These are phyloP conservation scores for Trematocara macrostoma DNA, from an alignment of 2,113 vertebrate genomes.

Conservation along the genomic window DNA sequence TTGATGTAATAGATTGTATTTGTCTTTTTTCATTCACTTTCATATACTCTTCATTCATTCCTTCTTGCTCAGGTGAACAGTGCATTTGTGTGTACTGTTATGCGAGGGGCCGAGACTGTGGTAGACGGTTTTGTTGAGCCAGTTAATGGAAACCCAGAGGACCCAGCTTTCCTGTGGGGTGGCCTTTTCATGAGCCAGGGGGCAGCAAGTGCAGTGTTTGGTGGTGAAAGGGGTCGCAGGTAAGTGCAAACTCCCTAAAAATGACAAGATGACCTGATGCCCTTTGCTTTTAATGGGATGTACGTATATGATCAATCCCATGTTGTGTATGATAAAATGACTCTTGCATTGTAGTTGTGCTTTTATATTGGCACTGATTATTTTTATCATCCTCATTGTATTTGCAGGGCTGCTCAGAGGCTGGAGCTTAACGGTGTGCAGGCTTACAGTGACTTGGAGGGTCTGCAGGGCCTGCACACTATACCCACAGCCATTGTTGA, in stretches of 20 bases:
- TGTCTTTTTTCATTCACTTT: neutral
- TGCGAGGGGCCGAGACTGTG: conserved; percentile 71
- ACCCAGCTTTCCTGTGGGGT: conserved; percentile 76
- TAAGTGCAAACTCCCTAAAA: neutral
- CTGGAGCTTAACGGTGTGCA: conserved; percentile 75
- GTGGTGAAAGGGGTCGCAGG: conserved; percentile 73
- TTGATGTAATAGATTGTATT: neutral
- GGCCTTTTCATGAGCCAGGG: conserved; percentile 77
- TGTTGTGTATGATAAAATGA: neutral
- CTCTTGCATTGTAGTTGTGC: neutral
- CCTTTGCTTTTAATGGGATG: neutral
- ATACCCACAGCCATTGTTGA: conserved; percentile 78
- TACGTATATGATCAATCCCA: neutral
- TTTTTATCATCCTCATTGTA: neutral
- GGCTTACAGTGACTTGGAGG: conserved; percentile 68
- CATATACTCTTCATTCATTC: neutral
- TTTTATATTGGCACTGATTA: neutral
- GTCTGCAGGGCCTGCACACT: conserved; percentile 68
- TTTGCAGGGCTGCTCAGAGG: conserved; percentile 69
- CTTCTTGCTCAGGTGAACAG: conserved; percentile 69
- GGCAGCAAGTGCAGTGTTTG: conserved; percentile 53
- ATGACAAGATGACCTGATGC: neutral
- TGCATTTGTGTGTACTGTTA: conserved; percentile 72
- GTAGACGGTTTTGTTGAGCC: conserved; percentile 76
- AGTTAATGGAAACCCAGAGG: conserved; percentile 68